Conservation (phyloP, 35 echinoderm and acorn worm genomes). For the Ptychodera flava region DNA sequence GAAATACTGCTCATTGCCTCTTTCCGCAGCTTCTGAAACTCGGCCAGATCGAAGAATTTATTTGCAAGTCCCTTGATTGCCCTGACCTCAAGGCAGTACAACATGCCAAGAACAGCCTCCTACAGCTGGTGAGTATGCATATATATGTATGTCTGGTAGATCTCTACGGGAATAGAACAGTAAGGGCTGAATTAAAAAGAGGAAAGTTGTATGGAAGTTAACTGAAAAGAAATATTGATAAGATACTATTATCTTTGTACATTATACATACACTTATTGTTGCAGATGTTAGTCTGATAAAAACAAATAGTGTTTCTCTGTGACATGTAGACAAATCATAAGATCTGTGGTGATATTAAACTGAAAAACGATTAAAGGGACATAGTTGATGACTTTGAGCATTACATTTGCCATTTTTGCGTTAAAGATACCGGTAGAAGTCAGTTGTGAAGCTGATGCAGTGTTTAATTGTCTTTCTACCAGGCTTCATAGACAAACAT, state of each 20-base stretch:
- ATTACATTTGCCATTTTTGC: no score
- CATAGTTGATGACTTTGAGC: no score
- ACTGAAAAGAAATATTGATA: background rate
- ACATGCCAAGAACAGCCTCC: slow-evolving; percentile 63
- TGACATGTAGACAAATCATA: background rate
- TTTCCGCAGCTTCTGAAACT: slow-evolving; percentile 69
- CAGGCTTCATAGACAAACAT: no score
- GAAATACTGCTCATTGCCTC: no score
- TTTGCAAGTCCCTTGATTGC: slow-evolving; percentile 68
- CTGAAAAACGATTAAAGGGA: background rate
- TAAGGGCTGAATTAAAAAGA: background rate
- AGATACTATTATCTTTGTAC: no score
- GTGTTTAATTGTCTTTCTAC: no score
- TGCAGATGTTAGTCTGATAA: no score
- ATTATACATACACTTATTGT: no score
- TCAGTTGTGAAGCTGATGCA: no score
- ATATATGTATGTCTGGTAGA: background rate
- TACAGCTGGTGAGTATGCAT: slow-evolving; percentile 56
- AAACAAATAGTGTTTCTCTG: background rate
- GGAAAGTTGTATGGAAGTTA: background rate
- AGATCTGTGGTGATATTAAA: background rate
- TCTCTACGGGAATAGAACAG: background rate
- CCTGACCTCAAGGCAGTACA: slow-evolving; percentile 45
- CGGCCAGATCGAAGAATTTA: slow-evolving; percentile 51
- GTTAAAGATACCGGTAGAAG: no score